A percentile compares a stretch with the other conserved stretches of the same genome.
phyloP scores from a whole-genome alignment of 2,797 vertebrate species.

The Coluber constrictor region DNA sequence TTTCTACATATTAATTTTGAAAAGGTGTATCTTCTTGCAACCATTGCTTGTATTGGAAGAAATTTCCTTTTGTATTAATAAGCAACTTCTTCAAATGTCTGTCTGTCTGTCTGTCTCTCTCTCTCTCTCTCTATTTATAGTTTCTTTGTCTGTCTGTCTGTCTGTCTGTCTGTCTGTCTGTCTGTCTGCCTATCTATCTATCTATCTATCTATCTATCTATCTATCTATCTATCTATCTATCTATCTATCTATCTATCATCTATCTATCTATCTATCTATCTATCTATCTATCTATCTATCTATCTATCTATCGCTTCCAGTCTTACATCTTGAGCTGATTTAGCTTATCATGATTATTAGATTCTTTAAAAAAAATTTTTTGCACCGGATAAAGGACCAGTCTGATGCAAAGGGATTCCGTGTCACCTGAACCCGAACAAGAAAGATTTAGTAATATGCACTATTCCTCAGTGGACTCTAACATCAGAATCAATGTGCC shows the following conservation, averaged over 20 bases:
- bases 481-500: background rate
- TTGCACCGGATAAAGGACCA: background rate
- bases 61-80: background rate
- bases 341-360: background rate
- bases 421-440: background rate
- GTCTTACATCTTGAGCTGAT: background rate
- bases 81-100: no score
- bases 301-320: no score
- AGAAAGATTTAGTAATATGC: background rate
- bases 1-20: background rate
- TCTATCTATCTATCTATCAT: no score
- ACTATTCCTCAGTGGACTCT: background rate
- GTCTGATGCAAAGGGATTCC: background rate
- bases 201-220: no score
- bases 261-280: no score
- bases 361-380: background rate
- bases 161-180: no score
- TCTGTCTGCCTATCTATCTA: rapidly evolving
- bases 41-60: background rate
- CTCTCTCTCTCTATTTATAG: no score
- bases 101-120: no score
- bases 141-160: no score
- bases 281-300: no score
- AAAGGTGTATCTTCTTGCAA: background rate
- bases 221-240: no score